Evolutionary conservation across 2,113 vertebrate genomes (phyloP), one percentile per base, ranked within the genome.

Genomic region (Puntigrus tetrazona): DNA sequence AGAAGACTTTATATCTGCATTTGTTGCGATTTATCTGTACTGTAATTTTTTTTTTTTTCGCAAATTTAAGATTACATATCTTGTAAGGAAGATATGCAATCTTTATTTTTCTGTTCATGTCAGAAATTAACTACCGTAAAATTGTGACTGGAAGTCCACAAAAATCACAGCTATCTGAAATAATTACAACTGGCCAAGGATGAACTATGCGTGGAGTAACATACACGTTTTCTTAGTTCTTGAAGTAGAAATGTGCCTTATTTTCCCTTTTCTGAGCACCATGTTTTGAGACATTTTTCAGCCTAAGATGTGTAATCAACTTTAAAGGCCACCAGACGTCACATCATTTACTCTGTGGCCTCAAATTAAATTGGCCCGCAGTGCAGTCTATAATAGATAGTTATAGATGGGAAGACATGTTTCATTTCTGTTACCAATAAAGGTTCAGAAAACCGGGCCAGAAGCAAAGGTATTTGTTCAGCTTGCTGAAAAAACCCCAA

Each of bases 311-410:
- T 34, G 81, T 80, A 88, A 88, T 86, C 78, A 82, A 79, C 63
- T 86, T 85, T 65, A 84, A 86, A 81, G 70, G 57, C 81, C 82
- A 86, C 70, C 57, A 73, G 69, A 76, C 74, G 47, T 70, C 73
- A 82, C 81, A 85, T 84, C 73, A 74, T 67, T 84, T 84, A 69
- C 78, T 85, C 75, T 72, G 80, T 81, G 75, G 79, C 67, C 70
- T 74, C 69, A 88, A 80, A 87, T 85, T 41, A 86, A 86, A 87
- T 79, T 83, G n/a, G 36, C 57, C 76, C 7, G 73, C 67, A 79
- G 83, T 85, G 74, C 70, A 85, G 72, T 67, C 88, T 82, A 86
- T 88, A 83, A 88, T 72, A 82, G 80, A 85, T 81, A 78, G 85
- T 79, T 82, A 74, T 76, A 78, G 43, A 57, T 47, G 82, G 70